These are phyloP conservation scores for Glareola pratincola DNA, from an alignment of 2,113 vertebrate genomes.

Conservation along the genomic window DNA sequence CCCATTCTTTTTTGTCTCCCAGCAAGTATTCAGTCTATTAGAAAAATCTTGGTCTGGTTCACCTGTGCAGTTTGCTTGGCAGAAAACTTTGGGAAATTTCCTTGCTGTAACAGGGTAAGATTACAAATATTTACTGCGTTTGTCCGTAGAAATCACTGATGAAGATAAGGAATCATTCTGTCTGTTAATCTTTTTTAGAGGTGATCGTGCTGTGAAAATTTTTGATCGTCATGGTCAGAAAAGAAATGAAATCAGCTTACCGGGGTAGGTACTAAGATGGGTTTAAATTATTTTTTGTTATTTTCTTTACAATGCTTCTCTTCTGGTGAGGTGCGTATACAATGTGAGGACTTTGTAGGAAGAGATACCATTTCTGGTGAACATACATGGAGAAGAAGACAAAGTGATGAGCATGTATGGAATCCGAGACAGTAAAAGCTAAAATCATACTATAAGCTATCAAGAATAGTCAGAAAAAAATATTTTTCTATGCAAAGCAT, in stretches of 20 bases:
- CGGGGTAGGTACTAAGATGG: slow-evolving; percentile 79
- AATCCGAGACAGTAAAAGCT: background rate
- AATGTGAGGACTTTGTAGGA: background rate
- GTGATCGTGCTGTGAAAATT: slow-evolving; percentile 89
- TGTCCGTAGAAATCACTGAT: background rate
- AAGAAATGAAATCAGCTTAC: slow-evolving; percentile 88
- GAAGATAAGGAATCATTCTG: background rate
- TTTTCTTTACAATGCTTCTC: background rate
- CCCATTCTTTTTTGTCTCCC: slow-evolving; percentile 26
- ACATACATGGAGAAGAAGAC: background rate
- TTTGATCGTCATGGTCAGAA: slow-evolving; percentile 97
- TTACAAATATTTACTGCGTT: background rate
- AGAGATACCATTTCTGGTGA: background rate
- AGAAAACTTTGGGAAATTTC: slow-evolving; percentile 91
- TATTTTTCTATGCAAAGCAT: background rate
- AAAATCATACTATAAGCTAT: background rate
- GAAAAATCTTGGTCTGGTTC: slow-evolving; percentile 85
- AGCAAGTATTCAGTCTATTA: slow-evolving; percentile 87
- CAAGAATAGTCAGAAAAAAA: background rate
- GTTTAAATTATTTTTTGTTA: background rate
- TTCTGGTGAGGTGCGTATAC: background rate
- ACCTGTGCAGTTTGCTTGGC: slow-evolving; percentile 88
- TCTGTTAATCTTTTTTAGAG: slow-evolving; percentile 72
- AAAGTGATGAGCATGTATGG: background rate
- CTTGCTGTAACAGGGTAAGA: slow-evolving; percentile 94